These are phyloP conservation scores for Taenioides sp. DNA, from an alignment of 2,797 vertebrate species.

Conservation along the genomic window DNA sequence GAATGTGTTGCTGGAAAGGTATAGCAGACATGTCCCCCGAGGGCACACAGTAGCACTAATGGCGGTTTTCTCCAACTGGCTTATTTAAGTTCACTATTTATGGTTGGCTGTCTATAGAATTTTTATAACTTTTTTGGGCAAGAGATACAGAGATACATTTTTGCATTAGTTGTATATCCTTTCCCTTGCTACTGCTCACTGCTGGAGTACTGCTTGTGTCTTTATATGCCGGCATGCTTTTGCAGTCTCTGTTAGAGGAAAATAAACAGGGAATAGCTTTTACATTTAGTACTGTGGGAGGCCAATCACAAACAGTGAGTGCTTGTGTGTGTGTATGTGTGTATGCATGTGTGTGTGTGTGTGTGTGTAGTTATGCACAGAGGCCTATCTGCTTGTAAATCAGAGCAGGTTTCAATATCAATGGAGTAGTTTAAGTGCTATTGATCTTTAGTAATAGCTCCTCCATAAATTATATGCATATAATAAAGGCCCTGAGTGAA, in stretches of 20 bases:
- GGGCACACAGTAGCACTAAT: neutral
- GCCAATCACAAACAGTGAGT: neutral
- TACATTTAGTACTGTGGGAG: constrained; percentile 4
- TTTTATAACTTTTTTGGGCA: neutral
- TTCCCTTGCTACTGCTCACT: neutral
- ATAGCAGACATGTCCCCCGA: neutral
- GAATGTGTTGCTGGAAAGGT: neutral
- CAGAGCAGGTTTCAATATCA: constrained; percentile 74
- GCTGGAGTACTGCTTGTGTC: neutral
- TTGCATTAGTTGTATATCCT: neutral
- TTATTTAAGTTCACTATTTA: neutral
- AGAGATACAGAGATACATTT: neutral
- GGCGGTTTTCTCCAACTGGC: neutral
- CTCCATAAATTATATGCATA: constrained; percentile 65
- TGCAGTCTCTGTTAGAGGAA: constrained; percentile 40
- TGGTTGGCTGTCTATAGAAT: neutral
- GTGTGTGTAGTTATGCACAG: constrained; percentile 43
- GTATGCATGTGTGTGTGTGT: constrained; percentile 5
- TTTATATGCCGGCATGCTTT: neutral
- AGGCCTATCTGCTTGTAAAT: constrained; percentile 68
- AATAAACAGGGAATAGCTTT: constrained; percentile 36
- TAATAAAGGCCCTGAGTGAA: constrained; percentile 64
- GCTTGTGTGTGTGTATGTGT: constrained; percentile 3
- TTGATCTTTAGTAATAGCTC: constrained; percentile 76
- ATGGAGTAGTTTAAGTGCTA: constrained; percentile 73